phyloP scores from a whole-genome alignment of 2,888 invertebrate species.

The Orthosia incerta region DNA sequence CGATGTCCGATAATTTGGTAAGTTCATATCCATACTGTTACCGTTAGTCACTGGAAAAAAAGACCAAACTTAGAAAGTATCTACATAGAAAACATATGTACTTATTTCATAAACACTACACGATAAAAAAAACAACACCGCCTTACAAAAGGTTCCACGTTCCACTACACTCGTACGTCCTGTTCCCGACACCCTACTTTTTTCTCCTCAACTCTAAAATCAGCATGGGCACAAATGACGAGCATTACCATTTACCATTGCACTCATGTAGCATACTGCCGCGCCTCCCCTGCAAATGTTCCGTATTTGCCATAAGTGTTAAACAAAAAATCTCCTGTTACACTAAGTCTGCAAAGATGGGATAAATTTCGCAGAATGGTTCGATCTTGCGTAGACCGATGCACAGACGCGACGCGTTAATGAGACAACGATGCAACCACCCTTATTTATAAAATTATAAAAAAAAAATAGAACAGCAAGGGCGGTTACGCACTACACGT shows the following conservation, averaged over 20 bases:
- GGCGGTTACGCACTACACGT: no score
- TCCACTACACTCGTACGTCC: slow-evolving; percentile 1
- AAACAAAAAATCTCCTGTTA: slow-evolving; percentile 62
- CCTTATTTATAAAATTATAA: no score
- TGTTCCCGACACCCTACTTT: slow-evolving; percentile 33
- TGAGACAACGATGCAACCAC: not conserved
- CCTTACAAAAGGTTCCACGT: slow-evolving; percentile 25
- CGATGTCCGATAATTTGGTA: no score
- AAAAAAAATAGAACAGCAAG: no score
- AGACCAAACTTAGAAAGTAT: not conserved
- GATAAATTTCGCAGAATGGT: slow-evolving; percentile 14
- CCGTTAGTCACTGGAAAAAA: no score
- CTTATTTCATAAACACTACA: no score
- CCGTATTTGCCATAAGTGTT: slow-evolving; percentile 65
- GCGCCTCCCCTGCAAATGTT: slow-evolving; percentile 59
- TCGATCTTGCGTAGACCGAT: not conserved
- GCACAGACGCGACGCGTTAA: not conserved
- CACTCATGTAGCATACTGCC: slow-evolving; percentile 49
- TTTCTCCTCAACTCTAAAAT: slow-evolving; percentile 39
- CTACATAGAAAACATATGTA: no score
- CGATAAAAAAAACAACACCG: slow-evolving; percentile 9
- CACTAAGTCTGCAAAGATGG: slow-evolving; percentile 44
- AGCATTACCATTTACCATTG: slow-evolving; percentile 56
- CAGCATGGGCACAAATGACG: slow-evolving; percentile 54
- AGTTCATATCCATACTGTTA: no score